Base-by-base conservation (phyloP, 2,113 vertebrate genomes). In the Prunella fulvescens region DNA sequence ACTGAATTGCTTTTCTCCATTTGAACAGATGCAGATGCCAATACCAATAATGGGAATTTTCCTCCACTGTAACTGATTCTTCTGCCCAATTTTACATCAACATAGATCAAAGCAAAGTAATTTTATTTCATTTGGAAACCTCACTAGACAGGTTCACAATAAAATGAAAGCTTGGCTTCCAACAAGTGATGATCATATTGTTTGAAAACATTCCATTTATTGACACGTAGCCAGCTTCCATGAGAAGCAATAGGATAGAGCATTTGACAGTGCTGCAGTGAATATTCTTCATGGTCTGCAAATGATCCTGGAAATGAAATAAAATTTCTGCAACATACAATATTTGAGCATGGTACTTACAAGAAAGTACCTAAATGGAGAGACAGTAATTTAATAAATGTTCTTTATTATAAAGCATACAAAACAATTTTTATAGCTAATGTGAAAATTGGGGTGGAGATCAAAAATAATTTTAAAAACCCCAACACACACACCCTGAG, bases 121-220 rank as follows among this genome's bases (percentile, higher is more conserved):
- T 56, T 92, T 90, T 57, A 58, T 66, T 92, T 88, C 82, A 92
- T 88, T 91, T 88, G 39, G 79, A 95, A 96, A 35, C 19, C 25
- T 93, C 35, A 37, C 69, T 82, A 89, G 42, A 91, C n/a, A 93
- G 16, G 18, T 47, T 31, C 67, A 61, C 13, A 92, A 79, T 60
- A 89, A 91, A 91, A 87, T 0, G 9, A 91, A 90, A 86, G 40
- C 31, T 85, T 93, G 66, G 35, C 71, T 93, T 91, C 45, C 65
- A 89, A 50, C 10, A 73, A 85, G 51, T 3, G 10, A 65, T 45
- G 35, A 76, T 39, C 67, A 48, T 19, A 64, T 33, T 77, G 22
- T 86, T 97, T 70, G 25, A 91, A 95, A 92, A 85, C 79, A 95
- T 42, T 91, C 12, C 39, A 40, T 71, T 89, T 88, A 92, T 16